Base-by-base conservation (phyloP, 2,113 vertebrate species). In the Nannospalax galili region DNA sequence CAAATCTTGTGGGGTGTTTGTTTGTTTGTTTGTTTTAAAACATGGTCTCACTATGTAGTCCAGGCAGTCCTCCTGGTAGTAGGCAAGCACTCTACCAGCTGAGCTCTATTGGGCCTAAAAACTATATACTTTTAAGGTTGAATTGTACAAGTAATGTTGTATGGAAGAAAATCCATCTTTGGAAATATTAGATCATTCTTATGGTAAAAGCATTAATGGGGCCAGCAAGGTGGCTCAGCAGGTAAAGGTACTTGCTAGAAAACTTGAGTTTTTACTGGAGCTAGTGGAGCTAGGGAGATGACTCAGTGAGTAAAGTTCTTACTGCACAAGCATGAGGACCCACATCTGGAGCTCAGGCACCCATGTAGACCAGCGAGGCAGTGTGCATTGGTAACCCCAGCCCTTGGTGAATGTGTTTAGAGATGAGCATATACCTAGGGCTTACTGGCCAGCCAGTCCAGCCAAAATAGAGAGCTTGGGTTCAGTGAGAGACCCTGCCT, bases 151-250 rank as follows among this genome's bases (percentile, higher is more conserved):
- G 11, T 6, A 52, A 52, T 7, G 48, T 52, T 52, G 11, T 52
- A 52, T 6, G 48, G 48, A 52, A 52, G 65, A 42, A 11, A 77
- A 90, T 79, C 91, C 64, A 90, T 52, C 48, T 93, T 94, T 92
- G 93, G 95, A 95, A 93, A 87, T 82, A 97, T 78, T 52, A 90
- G 90, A 65, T 97, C 95, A 89, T 93, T 94, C 95, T 98, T 94
- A 94, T 37, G 97, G 91, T 97, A 96, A 97, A 95, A 97, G 96
- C 97, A 97, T 95, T 10, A 96, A 98, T 52, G 48, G 48, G 48
- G 48, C 48, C 11, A 11, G 48, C 45, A 48, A 32, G 28, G 17
- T 8, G 74, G 28, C 15, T 77, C 28, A 30, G 3, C 7, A 3
- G 74, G 42, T 77, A 4, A 15, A 77, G 74, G 42, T 1, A 19